Base-by-base conservation (phyloP, 2,888 invertebrate species). In the Sturmia bella region DNA sequence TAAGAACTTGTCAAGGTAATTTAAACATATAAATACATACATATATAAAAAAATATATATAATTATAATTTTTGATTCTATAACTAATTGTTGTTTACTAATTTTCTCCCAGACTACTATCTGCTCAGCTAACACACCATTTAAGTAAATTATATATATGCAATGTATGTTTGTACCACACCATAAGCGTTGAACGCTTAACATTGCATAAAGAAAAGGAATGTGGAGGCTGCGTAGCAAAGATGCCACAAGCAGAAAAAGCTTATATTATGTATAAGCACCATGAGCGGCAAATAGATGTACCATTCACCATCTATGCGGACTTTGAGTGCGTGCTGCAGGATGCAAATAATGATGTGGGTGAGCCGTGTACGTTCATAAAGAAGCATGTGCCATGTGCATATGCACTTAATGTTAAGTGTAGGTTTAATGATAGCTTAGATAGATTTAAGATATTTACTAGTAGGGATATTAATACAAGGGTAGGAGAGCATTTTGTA, bases 361-460 rank as follows among this genome's bases (percentile, higher is more conserved):
- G n/a, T n/a, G n/a, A n/a, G n/a, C n/a, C n/a, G n/a, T n/a, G n/a
- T n/a, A n/a, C n/a, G n/a, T n/a, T n/a, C n/a, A 39, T 39, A 12
- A 39, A 39, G 13, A 27, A 54, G 13, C 52, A 27, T 54, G 27
- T 54, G 7, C 13, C 27, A 4, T 56, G 11, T 56, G 32, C 32
- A 56, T 56, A 11, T 56, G 15, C 15, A 5, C 37, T 12, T 37
- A 15, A 15, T 37, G 37, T 56, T 17, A 56, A 56, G 13, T 37
- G 32, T 27, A 56, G 13, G 32, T 56, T 56, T 56, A n/a, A n/a
- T n/a, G 24, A 54, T 54, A 19, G n/a, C n/a, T 41, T 41, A 41
- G 41, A 41, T 41, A 43, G 43, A 6, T 43, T 45, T 17, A 17
- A 9, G 9, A 45, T 45, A 1, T 45, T 45, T 45, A 17, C 17